These are phyloP conservation scores for Standfussiana lucernea DNA, from an alignment of 2,888 invertebrate genomes.

Conservation along the genomic window DNA sequence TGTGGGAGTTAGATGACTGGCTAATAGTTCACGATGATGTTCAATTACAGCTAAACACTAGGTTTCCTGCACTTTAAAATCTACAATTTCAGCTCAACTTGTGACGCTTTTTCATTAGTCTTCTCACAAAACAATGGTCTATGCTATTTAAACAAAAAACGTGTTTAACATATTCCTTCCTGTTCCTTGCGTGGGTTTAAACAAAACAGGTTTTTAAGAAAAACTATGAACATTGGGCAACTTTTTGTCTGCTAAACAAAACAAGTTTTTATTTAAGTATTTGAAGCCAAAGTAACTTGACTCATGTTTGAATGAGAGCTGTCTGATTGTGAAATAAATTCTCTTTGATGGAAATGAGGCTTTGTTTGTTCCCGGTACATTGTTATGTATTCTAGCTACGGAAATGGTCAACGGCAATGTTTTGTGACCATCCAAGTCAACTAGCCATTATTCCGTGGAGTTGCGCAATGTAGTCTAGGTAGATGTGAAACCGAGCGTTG, in stretches of 20 bases:
- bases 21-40: slow-evolving; percentile 6
- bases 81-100: slow-evolving; percentile 22
- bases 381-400: slow-evolving; percentile 8
- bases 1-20: slow-evolving; percentile 32
- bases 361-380: slow-evolving; percentile 9
- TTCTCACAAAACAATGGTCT: slow-evolving; percentile 10
- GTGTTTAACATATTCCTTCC: slow-evolving; percentile 41
- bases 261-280: slow-evolving; percentile 4
- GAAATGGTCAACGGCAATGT: slow-evolving; percentile 16
- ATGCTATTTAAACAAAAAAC: slow-evolving; percentile 28
- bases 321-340: not conserved
- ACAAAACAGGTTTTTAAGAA: slow-evolving; percentile 45
- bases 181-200: slow-evolving; percentile 23
- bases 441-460: not conserved
- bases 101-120: slow-evolving; percentile 14
- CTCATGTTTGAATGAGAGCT: not conserved
- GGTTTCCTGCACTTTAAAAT: slow-evolving; percentile 3
- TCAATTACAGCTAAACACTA: slow-evolving; percentile 12
- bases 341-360: not conserved
- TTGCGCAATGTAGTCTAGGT: slow-evolving; percentile 17
- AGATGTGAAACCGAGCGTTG: slow-evolving; percentile 7
- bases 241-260: not conserved
- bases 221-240: not conserved
- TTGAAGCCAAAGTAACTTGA: not conserved
- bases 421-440: slow-evolving; percentile 22